phyloP scores from a whole-genome alignment of 1,140 invertebrate genomes.

The Drosophila santomea region DNA sequence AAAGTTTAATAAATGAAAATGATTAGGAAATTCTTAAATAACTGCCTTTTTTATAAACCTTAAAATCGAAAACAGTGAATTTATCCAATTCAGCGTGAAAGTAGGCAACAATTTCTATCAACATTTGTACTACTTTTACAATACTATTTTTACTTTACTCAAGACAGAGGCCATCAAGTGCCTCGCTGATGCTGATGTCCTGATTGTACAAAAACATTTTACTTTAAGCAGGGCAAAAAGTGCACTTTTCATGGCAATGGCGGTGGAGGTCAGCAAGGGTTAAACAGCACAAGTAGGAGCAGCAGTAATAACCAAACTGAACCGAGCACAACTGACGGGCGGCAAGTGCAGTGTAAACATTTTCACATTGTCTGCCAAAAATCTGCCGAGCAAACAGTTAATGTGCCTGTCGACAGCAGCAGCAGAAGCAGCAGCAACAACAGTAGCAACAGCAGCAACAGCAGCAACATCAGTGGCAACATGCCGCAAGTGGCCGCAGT shows the following conservation, averaged over 20 bases:
- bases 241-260: slow-evolving; percentile 36
- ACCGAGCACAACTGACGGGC: slow-evolving; percentile 20
- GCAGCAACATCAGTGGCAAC: background rate
- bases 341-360: slow-evolving; percentile 60
- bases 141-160: too few species aligned
- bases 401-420: slow-evolving; percentile 27
- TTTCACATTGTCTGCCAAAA: slow-evolving; percentile 56
- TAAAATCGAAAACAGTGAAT: too few species aligned
- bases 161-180: slow-evolving; percentile 30
- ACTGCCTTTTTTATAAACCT: too few species aligned
- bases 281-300: background rate
- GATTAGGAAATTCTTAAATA: too few species aligned
- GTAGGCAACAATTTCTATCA: background rate
- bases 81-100: too few species aligned
- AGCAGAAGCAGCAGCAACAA: background rate
- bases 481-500: background rate
- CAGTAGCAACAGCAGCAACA: background rate
- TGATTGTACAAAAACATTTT: slow-evolving; percentile 42
- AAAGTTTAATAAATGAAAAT: too few species aligned
- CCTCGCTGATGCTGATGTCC: slow-evolving; percentile 45
- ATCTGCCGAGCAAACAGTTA: slow-evolving; percentile 42
- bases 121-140: too few species aligned
- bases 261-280: slow-evolving; percentile 6
- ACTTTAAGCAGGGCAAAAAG: slow-evolving; percentile 17
- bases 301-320: slow-evolving; percentile 28